Evolutionary conservation across 2,888 invertebrate species (phyloP).

Genomic region (Eupithecia insigniata): DNA sequence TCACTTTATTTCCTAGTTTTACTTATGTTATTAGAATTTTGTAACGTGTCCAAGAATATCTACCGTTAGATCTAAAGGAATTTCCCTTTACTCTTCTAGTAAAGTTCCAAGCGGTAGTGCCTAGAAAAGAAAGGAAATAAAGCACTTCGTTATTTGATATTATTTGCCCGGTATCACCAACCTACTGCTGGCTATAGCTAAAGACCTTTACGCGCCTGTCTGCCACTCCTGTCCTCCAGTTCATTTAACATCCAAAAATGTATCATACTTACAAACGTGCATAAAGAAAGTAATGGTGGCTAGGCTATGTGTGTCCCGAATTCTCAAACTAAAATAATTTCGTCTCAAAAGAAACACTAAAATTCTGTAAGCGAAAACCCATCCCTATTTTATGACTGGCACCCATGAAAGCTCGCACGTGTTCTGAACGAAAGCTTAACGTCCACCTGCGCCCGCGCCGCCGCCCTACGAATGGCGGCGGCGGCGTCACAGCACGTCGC

Average conservation of each 20-base stretch:
- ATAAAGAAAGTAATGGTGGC: not conserved
- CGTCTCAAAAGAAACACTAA: not conserved
- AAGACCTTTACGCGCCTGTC: not conserved
- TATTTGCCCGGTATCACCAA: not conserved
- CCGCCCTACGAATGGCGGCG: conserved; percentile 52
- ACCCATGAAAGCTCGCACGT: conserved; percentile 74
- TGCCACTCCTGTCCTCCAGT: not conserved
- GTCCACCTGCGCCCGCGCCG: conserved; percentile 72
- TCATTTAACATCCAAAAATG: not conserved
- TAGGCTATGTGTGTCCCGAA: not conserved
- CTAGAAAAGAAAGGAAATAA: no score
- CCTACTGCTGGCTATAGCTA: not conserved
- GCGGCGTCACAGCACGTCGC: conserved; percentile 69
- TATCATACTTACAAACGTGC: not conserved
- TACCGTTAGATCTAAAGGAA: no score
- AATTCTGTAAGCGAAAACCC: not conserved
- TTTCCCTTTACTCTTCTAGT: no score
- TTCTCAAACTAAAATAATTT: not conserved
- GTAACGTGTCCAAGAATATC: no score
- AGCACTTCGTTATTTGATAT: no score
- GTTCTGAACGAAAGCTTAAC: conserved; percentile 48
- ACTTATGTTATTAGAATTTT: no score
- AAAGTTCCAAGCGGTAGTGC: no score
- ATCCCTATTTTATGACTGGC: conserved; percentile 21
- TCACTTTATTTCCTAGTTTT: no score